Conservation (phyloP, 1,140 invertebrate genomes). For the Hetaerina americana region DNA sequence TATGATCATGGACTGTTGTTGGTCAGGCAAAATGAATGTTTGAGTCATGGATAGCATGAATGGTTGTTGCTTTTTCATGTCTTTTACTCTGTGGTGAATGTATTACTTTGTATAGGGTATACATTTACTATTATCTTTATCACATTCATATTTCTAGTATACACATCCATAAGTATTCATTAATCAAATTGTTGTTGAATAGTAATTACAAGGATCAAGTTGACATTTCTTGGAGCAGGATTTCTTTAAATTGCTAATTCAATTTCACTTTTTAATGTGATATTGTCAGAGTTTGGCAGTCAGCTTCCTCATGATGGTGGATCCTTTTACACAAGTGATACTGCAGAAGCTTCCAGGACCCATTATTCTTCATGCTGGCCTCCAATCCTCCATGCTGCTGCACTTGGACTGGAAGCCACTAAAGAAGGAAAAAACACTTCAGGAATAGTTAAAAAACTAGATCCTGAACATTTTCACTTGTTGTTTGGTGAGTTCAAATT, state of each 20-base stretch:
- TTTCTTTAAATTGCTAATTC: background rate
- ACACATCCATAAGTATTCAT: no score
- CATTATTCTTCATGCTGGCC: conserved; percentile 92
- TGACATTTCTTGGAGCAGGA: background rate
- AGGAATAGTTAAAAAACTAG: conserved; percentile 29
- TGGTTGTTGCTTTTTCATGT: no score
- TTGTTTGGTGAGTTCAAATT: conserved; percentile 57
- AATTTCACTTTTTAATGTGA: background rate
- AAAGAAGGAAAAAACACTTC: background rate
- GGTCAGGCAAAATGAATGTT: no score
- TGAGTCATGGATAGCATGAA: no score
- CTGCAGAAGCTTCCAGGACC: conserved; percentile 78
- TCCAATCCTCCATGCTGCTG: conserved; percentile 82
- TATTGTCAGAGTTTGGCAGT: conserved; percentile 64
- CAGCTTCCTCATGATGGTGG: conserved; percentile 91
- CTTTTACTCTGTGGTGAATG: no score
- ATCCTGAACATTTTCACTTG: conserved; percentile 67
- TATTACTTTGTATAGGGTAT: no score
- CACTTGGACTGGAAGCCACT: conserved; percentile 57
- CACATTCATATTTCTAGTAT: no score
- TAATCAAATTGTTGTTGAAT: no score
- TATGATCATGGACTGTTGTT: no score
- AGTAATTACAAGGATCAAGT: no score
- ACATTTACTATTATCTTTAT: conserved; percentile 11
- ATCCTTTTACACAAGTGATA: conserved; percentile 93